Evolutionary conservation across 2,797 vertebrate species (phyloP), one percentile per base, ranked within the genome.

Genomic region (Hypotaenidia okinawae): DNA sequence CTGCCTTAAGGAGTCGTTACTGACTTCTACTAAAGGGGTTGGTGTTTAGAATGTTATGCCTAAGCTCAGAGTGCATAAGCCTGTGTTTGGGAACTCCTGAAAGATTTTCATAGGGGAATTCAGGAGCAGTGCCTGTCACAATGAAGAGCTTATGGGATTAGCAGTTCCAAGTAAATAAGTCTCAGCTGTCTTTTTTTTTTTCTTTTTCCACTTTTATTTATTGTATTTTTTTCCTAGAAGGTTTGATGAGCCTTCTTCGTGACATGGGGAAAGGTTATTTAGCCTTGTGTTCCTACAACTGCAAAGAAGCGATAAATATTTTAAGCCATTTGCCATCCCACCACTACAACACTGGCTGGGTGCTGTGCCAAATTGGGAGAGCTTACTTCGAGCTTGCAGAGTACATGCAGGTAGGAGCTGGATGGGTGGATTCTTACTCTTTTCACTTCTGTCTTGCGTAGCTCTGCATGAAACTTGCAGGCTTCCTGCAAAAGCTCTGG

Each of bases 271-370:
- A 99, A 83, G 99, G 99, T 78, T 99, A 99, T 95, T 98, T 99
- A 96, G 99, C 99, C 28, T 97, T 99, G 95, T 99, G 99, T 84
- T 99, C 99, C 0, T 99, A 99, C 97, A 99, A 99, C 98, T 99
- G 99, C 96, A 99, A 98, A 97, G 99, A 99, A 94, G 99, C 99
- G 61, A 99, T 99, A 94, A 98, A 96, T 94, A 99, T 99, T 94
- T 96, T 99, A 93, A 99, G 98, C 93, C 99, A 99, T 66, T 98
- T 99, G 16, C 99, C 99, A 25, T 99, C 99, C 49, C 99, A 99
- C 95, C 99, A 99, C 97, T 99, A 99, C 97, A 99, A 99, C 98
- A 99, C 99, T 1, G 99, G 99, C 93, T 99, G 99, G 99, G 99
- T 99, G 62, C 97, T 99, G 87, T 99, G 99, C 55, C 99, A 99